These are phyloP conservation scores for Campoplex capitator DNA, from an alignment of 2,888 invertebrate genomes.

Conservation along the genomic window DNA sequence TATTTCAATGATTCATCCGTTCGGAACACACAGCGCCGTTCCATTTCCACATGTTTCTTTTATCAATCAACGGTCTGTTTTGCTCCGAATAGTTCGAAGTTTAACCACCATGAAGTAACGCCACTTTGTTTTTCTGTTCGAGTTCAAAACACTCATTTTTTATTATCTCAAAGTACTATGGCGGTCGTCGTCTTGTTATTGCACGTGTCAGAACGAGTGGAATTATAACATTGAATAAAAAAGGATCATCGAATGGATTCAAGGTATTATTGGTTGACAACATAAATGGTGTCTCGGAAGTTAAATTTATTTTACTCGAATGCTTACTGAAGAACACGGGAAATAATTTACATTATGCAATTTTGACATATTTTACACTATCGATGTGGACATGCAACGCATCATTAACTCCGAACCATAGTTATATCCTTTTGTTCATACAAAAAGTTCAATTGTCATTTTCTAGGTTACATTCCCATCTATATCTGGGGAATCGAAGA, in stretches of 20 bases:
- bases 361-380: background rate
- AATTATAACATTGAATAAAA: background rate
- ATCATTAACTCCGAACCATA: no score
- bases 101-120: no score
- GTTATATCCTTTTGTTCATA: background rate
- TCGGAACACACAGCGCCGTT: no score
- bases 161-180: no score
- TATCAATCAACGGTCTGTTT: no score
- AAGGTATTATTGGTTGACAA: background rate
- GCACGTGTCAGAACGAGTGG: conserved; percentile 31
- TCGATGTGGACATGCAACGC: background rate
- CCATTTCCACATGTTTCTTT: no score
- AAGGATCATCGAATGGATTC: background rate
- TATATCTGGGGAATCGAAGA: no score
- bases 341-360: background rate
- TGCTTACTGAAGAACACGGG: background rate
- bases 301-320: background rate
- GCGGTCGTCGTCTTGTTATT: background rate
- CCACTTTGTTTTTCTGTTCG: no score
- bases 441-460: background rate
- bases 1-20: no score
- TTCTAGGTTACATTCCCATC: no score
- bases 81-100: no score
- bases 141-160: no score
- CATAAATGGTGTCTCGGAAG: background rate